phyloP scores from a whole-genome alignment of 2,797 vertebrate species.

The Erithacus rubecula region DNA sequence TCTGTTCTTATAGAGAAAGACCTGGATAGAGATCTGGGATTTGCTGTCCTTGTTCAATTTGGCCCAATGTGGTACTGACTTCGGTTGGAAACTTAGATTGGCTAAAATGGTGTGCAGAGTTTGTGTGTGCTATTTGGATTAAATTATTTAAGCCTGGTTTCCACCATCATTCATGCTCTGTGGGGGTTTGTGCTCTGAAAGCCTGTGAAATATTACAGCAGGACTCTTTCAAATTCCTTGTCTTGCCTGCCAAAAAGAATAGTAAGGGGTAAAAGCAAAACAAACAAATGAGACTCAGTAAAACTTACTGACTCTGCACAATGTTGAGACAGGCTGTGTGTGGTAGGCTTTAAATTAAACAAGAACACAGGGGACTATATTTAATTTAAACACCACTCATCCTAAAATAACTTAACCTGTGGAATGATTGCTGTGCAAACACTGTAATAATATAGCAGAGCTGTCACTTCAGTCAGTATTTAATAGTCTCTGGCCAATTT shows the following conservation, averaged over 20 bases:
- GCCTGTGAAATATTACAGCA: not conserved
- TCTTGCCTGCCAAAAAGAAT: not conserved
- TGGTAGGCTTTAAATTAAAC: conserved; percentile 36
- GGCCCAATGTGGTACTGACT: not conserved
- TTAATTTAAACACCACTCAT: conserved; percentile 59
- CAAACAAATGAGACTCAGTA: not conserved
- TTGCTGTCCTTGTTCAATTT: not conserved
- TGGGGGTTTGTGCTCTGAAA: not conserved
- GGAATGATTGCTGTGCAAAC: conserved; percentile 54
- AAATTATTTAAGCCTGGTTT: not conserved
- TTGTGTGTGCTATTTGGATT: not conserved
- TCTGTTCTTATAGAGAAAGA: not conserved
- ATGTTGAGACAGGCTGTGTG: not conserved
- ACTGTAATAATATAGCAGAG: conserved; percentile 21
- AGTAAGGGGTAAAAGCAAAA: not conserved
- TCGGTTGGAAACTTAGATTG: not conserved
- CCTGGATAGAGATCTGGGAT: not conserved
- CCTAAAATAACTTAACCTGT: conserved; percentile 55
- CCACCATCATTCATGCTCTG: not conserved
- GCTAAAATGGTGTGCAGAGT: not conserved
- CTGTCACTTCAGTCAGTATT: conserved; percentile 45
- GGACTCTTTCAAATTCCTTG: not conserved
- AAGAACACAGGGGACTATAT: conserved; percentile 39
- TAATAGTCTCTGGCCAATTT: conserved; percentile 43
- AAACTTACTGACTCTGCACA: not conserved